Percentiles rank a stretch among this genome's conserved stretches.
Evolutionary conservation across 1,140 invertebrate genomes (phyloP).

Genomic region (Cotesia vestalis): DNA sequence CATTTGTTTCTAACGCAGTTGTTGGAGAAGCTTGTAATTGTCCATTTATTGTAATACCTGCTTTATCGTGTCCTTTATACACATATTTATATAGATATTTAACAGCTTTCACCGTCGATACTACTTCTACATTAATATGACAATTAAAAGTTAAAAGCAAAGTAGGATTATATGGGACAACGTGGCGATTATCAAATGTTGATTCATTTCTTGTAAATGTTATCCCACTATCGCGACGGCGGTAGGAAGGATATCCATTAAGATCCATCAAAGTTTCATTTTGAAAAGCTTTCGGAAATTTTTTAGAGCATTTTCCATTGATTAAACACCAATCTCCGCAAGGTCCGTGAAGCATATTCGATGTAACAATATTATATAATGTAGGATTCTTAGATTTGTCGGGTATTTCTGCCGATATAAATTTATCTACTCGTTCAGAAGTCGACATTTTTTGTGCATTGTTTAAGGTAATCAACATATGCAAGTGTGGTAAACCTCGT

Average conservation of each 20-base stretch:
- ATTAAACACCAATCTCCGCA: constrained; percentile 40
- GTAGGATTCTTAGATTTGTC: too few relatives aligned
- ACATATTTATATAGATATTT: constrained; percentile 31
- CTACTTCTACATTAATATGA: constrained; percentile 36
- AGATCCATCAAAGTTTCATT: constrained; percentile 41
- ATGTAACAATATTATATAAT: too few relatives aligned
- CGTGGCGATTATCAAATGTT: constrained; percentile 28
- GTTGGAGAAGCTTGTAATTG: background rate
- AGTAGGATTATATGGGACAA: constrained; percentile 32
- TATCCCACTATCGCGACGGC: constrained; percentile 21
- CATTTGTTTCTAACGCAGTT: background rate
- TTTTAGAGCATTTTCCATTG: constrained; percentile 53
- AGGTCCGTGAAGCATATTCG: too few relatives aligned
- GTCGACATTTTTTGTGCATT: constrained; percentile 28
- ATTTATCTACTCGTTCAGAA: constrained; percentile 44
- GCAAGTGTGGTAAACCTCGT: background rate
- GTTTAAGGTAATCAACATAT: constrained; percentile 47
- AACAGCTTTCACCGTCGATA: constrained; percentile 31
- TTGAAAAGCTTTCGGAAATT: constrained; percentile 49
- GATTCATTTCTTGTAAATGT: constrained; percentile 22
- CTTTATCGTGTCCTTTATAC: background rate
- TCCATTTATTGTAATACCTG: background rate
- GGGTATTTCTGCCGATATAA: too few relatives aligned
- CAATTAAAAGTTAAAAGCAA: constrained; percentile 16
- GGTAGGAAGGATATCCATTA: constrained; percentile 38